Conservation (phyloP, 2,797 vertebrate species). For the Melanotaenia boesemani region DNA sequence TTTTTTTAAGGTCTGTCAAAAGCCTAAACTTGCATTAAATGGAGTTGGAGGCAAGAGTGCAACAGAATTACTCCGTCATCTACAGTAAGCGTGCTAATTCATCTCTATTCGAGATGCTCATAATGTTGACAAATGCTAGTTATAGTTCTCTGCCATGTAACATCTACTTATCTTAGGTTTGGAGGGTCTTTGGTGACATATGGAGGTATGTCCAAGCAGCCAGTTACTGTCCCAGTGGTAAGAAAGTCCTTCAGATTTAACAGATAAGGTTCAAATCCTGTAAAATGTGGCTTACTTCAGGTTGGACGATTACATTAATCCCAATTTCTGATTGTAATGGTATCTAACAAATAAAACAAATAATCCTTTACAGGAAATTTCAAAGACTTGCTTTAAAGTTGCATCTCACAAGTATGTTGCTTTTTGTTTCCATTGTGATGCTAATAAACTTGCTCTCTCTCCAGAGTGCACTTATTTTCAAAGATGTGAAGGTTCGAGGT, state of each 20-base stretch:
- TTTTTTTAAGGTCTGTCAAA: slow-evolving; percentile 81
- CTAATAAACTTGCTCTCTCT: slow-evolving; percentile 3
- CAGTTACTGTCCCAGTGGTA: slow-evolving; percentile 92
- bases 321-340: background rate
- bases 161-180: slow-evolving; percentile 72
- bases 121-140: background rate
- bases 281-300: background rate
- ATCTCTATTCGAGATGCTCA: background rate
- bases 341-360: background rate
- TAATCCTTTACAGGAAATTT: background rate
- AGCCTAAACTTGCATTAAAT: slow-evolving; percentile 92
- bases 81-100: slow-evolving; percentile 85
- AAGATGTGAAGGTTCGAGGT: slow-evolving; percentile 89
- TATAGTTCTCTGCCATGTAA: background rate
- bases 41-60: slow-evolving; percentile 94
- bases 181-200: slow-evolving; percentile 96
- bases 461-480: slow-evolving; percentile 95
- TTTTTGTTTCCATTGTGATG: background rate
- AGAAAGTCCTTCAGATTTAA: slow-evolving; percentile 58
- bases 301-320: background rate
- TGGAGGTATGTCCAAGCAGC: slow-evolving; percentile 96
- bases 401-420: background rate
- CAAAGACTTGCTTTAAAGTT: background rate
- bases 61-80: slow-evolving; percentile 91
- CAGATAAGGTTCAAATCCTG: background rate